phyloP scores from a whole-genome alignment of 30 jellyfish, hydroid and myxozoan species.

The Nemopilema nomurai region DNA sequence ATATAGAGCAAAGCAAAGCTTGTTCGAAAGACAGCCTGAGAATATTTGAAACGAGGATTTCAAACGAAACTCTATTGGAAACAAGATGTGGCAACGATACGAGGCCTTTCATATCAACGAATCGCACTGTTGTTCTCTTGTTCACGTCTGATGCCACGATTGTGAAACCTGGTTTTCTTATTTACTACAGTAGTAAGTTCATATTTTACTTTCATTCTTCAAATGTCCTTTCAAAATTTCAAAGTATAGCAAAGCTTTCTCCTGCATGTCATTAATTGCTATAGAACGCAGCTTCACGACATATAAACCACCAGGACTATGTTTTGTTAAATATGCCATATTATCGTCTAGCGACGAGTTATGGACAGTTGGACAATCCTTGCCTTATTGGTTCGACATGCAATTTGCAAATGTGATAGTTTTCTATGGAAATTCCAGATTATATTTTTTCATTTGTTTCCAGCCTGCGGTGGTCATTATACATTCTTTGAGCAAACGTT shows the following conservation, averaged over 20 bases:
- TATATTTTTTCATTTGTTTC: neutral
- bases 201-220: neutral
- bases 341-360: too few species aligned
- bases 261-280: too few species aligned
- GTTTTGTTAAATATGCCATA: too few species aligned
- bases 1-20: conserved; percentile 5
- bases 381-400: neutral
- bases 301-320: too few species aligned
- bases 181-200: neutral
- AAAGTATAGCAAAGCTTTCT: too few species aligned
- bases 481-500: neutral
- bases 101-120: neutral
- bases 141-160: conserved; percentile 4
- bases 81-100: conserved; percentile 35
- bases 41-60: conserved; percentile 9
- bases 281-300: too few species aligned
- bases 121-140: neutral
- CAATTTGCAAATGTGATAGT: neutral
- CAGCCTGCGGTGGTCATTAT: conserved; percentile 12
- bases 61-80: conserved; percentile 11
- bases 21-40: conserved; percentile 29
- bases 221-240: neutral
- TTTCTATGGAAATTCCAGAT: neutral
- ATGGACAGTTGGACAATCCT: too few species aligned
- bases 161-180: neutral